phyloP scores from a whole-genome alignment of 2,113 vertebrate species.

The Psittacara wagleri region DNA sequence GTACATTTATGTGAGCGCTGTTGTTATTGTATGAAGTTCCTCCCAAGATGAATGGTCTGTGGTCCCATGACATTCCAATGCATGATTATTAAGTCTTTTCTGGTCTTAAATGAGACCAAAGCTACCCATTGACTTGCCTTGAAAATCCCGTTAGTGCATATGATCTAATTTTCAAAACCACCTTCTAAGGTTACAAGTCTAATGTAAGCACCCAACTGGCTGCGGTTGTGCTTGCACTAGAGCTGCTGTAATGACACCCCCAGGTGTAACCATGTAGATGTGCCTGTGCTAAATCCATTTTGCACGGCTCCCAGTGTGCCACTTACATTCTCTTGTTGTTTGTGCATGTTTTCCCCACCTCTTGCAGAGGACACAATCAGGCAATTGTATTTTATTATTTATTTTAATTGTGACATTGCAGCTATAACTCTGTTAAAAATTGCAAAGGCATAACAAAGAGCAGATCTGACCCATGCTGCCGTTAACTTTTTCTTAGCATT shows the following conservation, averaged over 20 bases:
- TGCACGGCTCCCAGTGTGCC: accelerated
- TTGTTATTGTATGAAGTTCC: neutral
- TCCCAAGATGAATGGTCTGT: neutral
- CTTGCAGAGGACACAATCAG: neutral
- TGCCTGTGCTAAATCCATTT: neutral
- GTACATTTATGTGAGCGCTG: neutral
- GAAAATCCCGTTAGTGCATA: conserved; percentile 19
- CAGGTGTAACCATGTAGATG: neutral
- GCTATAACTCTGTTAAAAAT: neutral
- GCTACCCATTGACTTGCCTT: neutral
- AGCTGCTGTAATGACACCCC: neutral
- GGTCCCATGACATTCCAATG: neutral
- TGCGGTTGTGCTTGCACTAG: accelerated
- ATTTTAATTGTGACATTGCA: neutral
- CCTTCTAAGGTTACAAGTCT: neutral
- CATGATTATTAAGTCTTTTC: neutral
- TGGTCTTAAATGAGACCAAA: neutral
- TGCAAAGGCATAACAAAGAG: neutral
- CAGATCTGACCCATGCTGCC: neutral
- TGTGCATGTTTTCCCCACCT: neutral
- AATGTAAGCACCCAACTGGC: neutral
- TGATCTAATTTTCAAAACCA: conserved; percentile 23
- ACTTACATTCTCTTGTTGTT: neutral
- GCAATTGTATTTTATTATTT: neutral
- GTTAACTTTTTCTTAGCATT: neutral